Conservation (phyloP, 2,113 vertebrate genomes). For the Nipponia nippon region DNA sequence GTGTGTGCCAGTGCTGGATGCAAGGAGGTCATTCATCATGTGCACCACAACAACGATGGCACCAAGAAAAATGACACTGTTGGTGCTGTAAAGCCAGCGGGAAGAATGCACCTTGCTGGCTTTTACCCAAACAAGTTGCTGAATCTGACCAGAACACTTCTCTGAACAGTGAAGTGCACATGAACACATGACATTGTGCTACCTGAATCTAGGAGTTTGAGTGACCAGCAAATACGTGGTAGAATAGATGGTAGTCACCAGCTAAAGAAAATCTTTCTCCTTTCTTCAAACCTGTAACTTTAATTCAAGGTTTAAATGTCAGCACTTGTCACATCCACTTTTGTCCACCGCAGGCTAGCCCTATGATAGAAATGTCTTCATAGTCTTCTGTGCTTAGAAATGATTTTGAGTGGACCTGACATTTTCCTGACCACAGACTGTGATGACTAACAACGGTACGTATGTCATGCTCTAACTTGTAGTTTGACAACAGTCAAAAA, state of each 20-base stretch:
- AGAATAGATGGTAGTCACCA: background rate
- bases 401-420: background rate
- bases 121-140: background rate
- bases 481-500: background rate
- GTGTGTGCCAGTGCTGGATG: background rate
- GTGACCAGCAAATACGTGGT: background rate
- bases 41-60: background rate
- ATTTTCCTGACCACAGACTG: conserved; percentile 13
- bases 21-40: background rate
- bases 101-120: background rate
- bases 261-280: background rate
- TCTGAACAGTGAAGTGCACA: too few species aligned
- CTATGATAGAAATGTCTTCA: background rate
- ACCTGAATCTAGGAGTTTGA: background rate
- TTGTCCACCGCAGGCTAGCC: background rate
- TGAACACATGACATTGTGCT: background rate
- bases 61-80: background rate
- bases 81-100: background rate
- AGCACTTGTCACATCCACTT: background rate
- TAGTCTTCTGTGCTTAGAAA: background rate
- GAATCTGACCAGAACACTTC: background rate
- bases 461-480: background rate
- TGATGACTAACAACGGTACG: background rate
- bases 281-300: background rate
- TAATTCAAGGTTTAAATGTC: conserved; percentile 24